Conservation (phyloP, 2,113 vertebrate species). For the Myxocyprinus asiaticus region DNA sequence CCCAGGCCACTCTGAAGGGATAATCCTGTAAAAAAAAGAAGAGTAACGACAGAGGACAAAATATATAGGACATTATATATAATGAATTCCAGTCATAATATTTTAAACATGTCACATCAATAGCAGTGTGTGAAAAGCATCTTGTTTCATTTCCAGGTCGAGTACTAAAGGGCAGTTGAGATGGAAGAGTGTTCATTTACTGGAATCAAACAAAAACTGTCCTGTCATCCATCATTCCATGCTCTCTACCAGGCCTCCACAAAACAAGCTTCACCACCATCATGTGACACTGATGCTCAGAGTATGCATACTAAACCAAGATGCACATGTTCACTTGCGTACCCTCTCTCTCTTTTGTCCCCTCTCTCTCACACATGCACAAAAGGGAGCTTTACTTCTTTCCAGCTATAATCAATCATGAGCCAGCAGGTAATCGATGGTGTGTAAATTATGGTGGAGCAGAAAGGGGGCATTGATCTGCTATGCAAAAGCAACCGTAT, state of each 20-base stretch:
- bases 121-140: too few species aligned
- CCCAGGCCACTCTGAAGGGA: conserved; percentile 80
- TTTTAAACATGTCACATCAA: too few species aligned
- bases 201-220: conserved; percentile 69
- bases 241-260: conserved; percentile 52
- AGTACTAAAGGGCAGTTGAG: conserved; percentile 67
- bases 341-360: too few species aligned
- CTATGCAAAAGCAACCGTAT: conserved; percentile 63
- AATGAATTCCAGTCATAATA: too few species aligned
- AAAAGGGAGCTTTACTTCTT: conserved; percentile 48
- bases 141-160: conserved; percentile 53
- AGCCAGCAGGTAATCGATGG: conserved; percentile 73
- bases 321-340: too few species aligned
- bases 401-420: conserved; percentile 70
- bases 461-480: conserved; percentile 66
- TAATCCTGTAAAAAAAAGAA: conserved; percentile 80
- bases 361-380: background rate
- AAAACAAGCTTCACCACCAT: conserved; percentile 41
- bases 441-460: conserved; percentile 68
- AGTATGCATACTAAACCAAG: too few species aligned
- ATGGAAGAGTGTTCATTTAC: conserved; percentile 74
- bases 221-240: conserved; percentile 71
- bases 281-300: background rate
- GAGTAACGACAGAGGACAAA: too few species aligned
- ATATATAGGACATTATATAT: too few species aligned